These are phyloP conservation scores for Lepidurus apus DNA, from an alignment of 1,140 invertebrate species.

Conservation along the genomic window DNA sequence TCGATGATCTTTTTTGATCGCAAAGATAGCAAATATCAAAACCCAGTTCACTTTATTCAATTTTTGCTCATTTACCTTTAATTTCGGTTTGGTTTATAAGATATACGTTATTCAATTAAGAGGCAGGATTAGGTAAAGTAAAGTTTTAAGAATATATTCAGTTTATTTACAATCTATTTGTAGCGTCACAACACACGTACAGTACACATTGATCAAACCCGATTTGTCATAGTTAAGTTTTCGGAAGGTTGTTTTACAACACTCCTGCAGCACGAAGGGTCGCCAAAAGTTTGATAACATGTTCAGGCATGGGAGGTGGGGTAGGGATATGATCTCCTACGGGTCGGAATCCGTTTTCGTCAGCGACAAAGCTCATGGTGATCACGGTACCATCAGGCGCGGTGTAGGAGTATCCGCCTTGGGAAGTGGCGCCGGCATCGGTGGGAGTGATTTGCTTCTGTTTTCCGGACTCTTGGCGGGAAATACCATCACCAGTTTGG, in stretches of 20 bases:
- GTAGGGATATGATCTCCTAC: slow-evolving; percentile 42
- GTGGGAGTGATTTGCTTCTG: neutral
- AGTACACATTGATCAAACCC: too few species aligned
- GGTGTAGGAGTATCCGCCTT: slow-evolving; percentile 58
- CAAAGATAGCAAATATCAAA: too few species aligned
- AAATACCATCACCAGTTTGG: slow-evolving; percentile 30
- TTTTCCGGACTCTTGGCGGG: slow-evolving; percentile 27
- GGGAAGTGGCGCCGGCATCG: slow-evolving; percentile 37
- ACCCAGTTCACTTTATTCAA: too few species aligned
- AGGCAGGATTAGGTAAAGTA: too few species aligned
- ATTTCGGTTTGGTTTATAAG: too few species aligned
- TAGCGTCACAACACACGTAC: too few species aligned
- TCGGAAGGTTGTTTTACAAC: neutral
- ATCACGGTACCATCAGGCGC: slow-evolving; percentile 64
- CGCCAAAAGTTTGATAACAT: slow-evolving; percentile 23
- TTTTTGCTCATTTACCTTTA: too few species aligned
- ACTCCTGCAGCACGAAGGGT: neutral
- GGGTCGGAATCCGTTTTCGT: slow-evolving; percentile 40
- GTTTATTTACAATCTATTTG: too few species aligned
- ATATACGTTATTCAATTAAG: too few species aligned
- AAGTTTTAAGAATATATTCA: too few species aligned
- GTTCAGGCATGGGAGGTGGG: slow-evolving; percentile 34
- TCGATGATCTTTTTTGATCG: too few species aligned
- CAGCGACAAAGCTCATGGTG: slow-evolving; percentile 42
- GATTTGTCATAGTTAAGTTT: slow-evolving; percentile 29